Percentiles rank a stretch among this genome's conserved stretches.
Evolutionary conservation across 2,113 vertebrate genomes (phyloP).

Genomic region (Ammospiza caudacuta): DNA sequence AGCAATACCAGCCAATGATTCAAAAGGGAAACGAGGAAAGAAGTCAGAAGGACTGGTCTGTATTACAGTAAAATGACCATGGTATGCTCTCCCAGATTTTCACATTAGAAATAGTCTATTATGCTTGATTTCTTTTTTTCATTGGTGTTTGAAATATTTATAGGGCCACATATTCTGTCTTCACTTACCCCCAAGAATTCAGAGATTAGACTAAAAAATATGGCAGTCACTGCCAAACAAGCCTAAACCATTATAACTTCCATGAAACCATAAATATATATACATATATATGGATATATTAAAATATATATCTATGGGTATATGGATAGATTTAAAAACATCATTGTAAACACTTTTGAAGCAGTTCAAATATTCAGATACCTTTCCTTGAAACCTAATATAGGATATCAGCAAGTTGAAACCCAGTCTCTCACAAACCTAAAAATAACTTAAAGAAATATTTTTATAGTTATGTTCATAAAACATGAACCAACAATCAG

Average conservation of each 20-base stretch:
- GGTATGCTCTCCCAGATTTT: not conserved
- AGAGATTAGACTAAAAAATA: not conserved
- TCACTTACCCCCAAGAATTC: not conserved
- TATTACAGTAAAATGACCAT: not conserved
- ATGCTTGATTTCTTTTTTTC: not conserved
- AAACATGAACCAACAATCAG: constrained; percentile 37
- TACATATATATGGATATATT: not conserved
- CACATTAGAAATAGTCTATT: not conserved
- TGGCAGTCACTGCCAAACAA: not conserved
- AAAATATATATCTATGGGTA: not conserved
- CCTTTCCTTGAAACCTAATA: not conserved
- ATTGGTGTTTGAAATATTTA: not conserved
- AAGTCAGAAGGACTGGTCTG: not conserved
- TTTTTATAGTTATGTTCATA: constrained; percentile 34
- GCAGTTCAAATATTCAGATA: not conserved
- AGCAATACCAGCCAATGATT: not conserved
- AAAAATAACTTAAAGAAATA: not conserved
- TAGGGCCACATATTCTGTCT: not conserved
- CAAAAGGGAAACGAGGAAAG: not conserved
- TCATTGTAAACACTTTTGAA: not conserved
- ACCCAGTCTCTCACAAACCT: not conserved
- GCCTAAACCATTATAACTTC: not conserved
- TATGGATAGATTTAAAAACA: not conserved
- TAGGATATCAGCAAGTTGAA: not conserved
- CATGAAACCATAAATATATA: not conserved